phyloP scores from a whole-genome alignment of 2,888 invertebrate species.

The Phoronis australis region DNA sequence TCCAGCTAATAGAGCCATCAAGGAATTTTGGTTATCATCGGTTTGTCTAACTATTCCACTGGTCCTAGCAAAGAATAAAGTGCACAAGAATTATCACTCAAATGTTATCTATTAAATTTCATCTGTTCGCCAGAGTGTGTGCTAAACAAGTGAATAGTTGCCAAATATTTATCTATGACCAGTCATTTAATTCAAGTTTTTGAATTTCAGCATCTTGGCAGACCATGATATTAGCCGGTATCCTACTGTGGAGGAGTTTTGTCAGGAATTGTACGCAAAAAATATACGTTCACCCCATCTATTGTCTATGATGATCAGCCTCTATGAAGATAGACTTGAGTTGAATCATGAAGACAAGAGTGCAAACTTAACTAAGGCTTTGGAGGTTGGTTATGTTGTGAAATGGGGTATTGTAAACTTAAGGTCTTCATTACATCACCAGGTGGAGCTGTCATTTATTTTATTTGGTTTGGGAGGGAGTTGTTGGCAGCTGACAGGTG shows the following conservation, averaged over 20 bases:
- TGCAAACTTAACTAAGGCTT: slow-evolving; percentile 62
- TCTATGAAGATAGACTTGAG: slow-evolving; percentile 67
- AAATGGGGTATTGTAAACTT: too few relatives aligned
- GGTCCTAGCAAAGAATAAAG: too few relatives aligned
- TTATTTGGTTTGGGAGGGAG: too few relatives aligned
- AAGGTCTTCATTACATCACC: too few relatives aligned
- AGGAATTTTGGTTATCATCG: too few relatives aligned
- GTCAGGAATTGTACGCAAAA: slow-evolving; percentile 68
- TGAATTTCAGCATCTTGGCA: slow-evolving; percentile 26
- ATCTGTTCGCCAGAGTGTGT: too few relatives aligned
- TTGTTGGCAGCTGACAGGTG: too few relatives aligned
- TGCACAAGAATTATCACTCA: too few relatives aligned
- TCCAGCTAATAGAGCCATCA: too few relatives aligned
- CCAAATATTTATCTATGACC: not conserved
- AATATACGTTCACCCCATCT: slow-evolving; percentile 75
- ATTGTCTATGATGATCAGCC: slow-evolving; percentile 76
- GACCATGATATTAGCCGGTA: slow-evolving; percentile 34
- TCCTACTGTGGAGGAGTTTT: slow-evolving; percentile 63
- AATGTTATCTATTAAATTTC: too few relatives aligned
- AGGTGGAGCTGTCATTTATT: not conserved
- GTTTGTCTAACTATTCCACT: too few relatives aligned
- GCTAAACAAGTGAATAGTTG: not conserved
- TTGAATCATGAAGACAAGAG: slow-evolving; percentile 57
- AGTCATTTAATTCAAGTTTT: not conserved
- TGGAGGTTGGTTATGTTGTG: slow-evolving; percentile 53